Evolutionary conservation across 2,797 vertebrate genomes (phyloP).

Genomic region (Ctenopoma kingsleyae): DNA sequence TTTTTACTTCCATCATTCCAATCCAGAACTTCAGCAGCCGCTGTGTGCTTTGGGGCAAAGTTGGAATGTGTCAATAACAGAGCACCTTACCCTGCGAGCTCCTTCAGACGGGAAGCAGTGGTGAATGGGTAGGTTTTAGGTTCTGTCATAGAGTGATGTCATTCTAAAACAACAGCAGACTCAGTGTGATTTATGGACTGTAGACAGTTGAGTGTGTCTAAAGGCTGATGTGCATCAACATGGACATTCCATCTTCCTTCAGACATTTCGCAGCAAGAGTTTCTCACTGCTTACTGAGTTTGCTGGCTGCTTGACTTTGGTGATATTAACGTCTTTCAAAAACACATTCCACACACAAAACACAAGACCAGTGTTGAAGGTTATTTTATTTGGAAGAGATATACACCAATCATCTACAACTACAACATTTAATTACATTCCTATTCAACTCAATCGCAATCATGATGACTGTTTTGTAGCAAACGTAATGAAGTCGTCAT

Average conservation of each 20-base stretch:
- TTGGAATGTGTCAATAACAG: conserved; percentile 60
- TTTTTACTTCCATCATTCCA: conserved; percentile 39
- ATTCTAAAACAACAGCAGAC: conserved; percentile 46
- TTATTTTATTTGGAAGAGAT: too few relatives aligned
- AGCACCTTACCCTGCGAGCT: conserved; percentile 42
- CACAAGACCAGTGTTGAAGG: too few relatives aligned
- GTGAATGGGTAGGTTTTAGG: conserved; percentile 40
- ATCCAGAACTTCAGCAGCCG: conserved; percentile 36
- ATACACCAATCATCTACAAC: too few relatives aligned
- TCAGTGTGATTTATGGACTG: conserved; percentile 57
- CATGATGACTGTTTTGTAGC: too few relatives aligned
- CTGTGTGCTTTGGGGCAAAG: conserved; percentile 58
- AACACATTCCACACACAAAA: neutral
- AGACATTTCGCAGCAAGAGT: conserved; percentile 21
- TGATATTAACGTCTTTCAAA: conserved; percentile 1
- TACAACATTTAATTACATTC: too few relatives aligned
- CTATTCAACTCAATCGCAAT: too few relatives aligned
- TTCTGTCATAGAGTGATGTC: conserved; percentile 49
- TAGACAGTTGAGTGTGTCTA: conserved; percentile 34
- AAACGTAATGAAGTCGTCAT: too few relatives aligned
- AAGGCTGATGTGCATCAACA: conserved; percentile 21
- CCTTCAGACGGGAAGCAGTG: conserved; percentile 45
- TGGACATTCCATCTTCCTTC: conserved; percentile 21
- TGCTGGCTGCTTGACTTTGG: neutral
- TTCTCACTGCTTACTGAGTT: conserved; percentile 28